A percentile compares a stretch with the other conserved stretches of the same genome.
These are phyloP conservation scores for Atherinosoma microstoma DNA, from an alignment of 2,797 vertebrate species.

Conservation along the genomic window DNA sequence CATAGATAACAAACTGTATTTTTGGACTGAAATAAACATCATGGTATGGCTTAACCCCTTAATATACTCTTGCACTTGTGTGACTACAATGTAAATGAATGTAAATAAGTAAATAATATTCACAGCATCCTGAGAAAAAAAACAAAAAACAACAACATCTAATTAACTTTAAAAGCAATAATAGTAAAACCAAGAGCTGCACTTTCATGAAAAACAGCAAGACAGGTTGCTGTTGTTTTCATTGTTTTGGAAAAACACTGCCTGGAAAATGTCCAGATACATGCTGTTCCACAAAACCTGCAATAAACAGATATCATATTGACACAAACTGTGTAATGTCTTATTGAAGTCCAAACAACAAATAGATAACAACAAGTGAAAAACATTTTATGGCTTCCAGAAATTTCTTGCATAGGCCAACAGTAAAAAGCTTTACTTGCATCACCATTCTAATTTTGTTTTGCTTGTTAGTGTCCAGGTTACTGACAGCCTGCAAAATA, in stretches of 20 bases:
- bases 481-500: constrained; percentile 80
- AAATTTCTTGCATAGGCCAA: constrained; percentile 19
- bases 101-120: neutral
- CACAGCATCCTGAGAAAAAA: neutral
- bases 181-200: neutral
- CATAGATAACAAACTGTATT: neutral
- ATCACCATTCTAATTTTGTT: constrained; percentile 75
- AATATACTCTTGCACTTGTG: neutral
- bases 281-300: constrained; percentile 9
- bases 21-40: too few relatives aligned
- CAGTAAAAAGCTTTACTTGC: constrained; percentile 57
- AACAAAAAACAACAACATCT: too few relatives aligned
- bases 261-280: constrained; percentile 5
- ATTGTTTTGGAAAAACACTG: neutral
- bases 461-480: constrained; percentile 78
- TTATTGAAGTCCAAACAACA: constrained; percentile 23
- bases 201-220: neutral
- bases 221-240: neutral
- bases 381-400: constrained; percentile 25
- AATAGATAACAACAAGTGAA: constrained; percentile 36
- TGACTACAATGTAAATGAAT: neutral
- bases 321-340: neutral
- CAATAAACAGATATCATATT: constrained; percentile 19
- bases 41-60: too few relatives aligned
- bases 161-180: neutral